Conservation (phyloP, 2,113 vertebrate genomes). For the Hyperopisus bebe region DNA sequence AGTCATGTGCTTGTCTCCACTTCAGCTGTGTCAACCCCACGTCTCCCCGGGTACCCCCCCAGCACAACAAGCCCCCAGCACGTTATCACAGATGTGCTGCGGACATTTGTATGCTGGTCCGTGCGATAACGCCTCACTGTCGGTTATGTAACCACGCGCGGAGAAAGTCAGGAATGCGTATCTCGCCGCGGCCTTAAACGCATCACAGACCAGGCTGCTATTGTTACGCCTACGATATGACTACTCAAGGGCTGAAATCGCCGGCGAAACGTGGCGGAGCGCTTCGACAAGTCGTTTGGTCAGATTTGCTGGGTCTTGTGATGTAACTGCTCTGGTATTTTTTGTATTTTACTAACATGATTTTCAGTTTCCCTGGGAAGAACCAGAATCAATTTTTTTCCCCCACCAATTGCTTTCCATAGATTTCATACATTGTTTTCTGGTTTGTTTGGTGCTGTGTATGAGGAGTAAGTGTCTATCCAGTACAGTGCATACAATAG, state of each 20-base stretch:
- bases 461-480: background rate
- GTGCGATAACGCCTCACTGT: background rate
- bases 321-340: background rate
- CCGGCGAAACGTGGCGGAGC: background rate
- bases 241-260: background rate
- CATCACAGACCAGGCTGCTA: background rate
- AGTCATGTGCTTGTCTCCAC: slow-evolving; percentile 18
- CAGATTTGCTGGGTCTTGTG: background rate
- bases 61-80: background rate
- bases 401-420: background rate
- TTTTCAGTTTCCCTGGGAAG: background rate
- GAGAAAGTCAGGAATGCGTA: background rate
- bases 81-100: background rate
- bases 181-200: background rate
- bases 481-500: background rate
- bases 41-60: background rate
- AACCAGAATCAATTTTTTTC: background rate
- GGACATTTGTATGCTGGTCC: background rate
- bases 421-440: background rate
- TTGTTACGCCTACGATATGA: background rate
- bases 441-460: background rate
- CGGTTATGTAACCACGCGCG: background rate
- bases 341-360: background rate
- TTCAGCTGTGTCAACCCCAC: background rate
- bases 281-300: background rate